Evolutionary conservation across 2,888 invertebrate genomes (phyloP).

Genomic region (Clepsis dumicolana): DNA sequence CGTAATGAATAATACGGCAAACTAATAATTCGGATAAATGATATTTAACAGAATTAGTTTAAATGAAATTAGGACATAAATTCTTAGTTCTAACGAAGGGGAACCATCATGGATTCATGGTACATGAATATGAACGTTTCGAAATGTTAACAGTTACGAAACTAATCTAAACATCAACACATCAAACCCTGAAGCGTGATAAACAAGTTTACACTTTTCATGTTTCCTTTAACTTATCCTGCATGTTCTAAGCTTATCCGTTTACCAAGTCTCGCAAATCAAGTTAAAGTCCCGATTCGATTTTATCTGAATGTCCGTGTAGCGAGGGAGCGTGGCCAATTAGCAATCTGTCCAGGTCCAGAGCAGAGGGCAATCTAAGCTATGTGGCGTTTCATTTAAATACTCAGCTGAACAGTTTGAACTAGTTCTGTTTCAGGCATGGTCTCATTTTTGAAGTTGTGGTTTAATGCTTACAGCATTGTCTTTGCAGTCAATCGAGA

Average conservation of each 20-base stretch:
- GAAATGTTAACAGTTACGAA: background rate
- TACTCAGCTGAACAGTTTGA: background rate
- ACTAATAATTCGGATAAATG: too few species aligned
- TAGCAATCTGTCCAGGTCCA: constrained; percentile 1
- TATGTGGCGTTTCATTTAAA: constrained; percentile 1
- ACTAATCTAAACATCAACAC: background rate
- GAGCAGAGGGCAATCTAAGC: background rate
- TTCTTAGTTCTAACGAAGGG: too few species aligned
- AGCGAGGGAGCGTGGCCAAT: constrained; percentile 1
- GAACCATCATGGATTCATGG: too few species aligned
- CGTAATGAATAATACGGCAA: too few species aligned
- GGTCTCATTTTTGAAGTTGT: background rate
- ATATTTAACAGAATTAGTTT: too few species aligned
- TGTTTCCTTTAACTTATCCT: background rate
- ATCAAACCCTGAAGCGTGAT: background rate
- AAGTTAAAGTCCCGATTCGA: constrained; percentile 2
- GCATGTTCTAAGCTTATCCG: background rate
- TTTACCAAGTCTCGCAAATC: background rate
- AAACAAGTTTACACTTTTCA: background rate
- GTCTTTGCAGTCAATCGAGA: too few species aligned
- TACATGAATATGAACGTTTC: too few species aligned
- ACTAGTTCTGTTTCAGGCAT: background rate
- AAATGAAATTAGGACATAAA: too few species aligned
- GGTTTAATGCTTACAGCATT: background rate
- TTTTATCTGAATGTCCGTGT: constrained; percentile 2